A percentile compares a stretch with the other conserved stretches of the same genome.
Evolutionary conservation across 2,888 invertebrate species (phyloP).

Genomic region (Ochlodes sylvanus): DNA sequence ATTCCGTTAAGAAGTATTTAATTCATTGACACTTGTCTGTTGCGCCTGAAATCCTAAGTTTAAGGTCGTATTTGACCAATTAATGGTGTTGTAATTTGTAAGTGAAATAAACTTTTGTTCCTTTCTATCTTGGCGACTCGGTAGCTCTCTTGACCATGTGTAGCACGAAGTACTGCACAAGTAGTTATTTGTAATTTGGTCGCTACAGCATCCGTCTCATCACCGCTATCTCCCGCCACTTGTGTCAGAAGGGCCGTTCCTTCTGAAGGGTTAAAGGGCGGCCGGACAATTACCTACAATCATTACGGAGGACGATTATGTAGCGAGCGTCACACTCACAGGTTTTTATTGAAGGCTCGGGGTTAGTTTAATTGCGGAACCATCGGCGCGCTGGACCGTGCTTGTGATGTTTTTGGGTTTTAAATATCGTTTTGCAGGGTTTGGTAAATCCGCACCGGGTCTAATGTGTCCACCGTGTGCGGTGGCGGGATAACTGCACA

Average conservation of each 20-base stretch:
- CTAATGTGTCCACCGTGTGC: constrained; percentile 46
- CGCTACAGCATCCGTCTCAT: background rate
- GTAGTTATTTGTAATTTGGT: too few species aligned
- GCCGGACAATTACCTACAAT: constrained; percentile 82
- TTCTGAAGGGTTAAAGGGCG: constrained; percentile 75
- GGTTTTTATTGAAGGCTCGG: constrained; percentile 78
- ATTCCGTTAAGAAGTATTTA: too few species aligned
- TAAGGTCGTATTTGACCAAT: too few species aligned
- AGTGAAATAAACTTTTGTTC: too few species aligned
- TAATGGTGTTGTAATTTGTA: too few species aligned
- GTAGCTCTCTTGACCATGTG: too few species aligned
- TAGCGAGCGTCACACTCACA: constrained; percentile 73
- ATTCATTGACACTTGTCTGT: too few species aligned
- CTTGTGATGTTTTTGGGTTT: constrained; percentile 34
- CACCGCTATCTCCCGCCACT: constrained; percentile 45
- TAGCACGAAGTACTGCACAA: too few species aligned
- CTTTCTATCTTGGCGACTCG: too few species aligned
- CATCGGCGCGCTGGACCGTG: constrained; percentile 46
- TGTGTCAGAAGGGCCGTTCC: constrained; percentile 57
- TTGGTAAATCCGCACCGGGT: constrained; percentile 49
- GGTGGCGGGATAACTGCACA: constrained; percentile 46
- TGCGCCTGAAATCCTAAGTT: too few species aligned
- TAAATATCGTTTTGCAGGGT: constrained; percentile 44
- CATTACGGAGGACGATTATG: constrained; percentile 81
- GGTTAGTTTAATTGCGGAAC: constrained; percentile 80